Conservation (phyloP, 2,797 vertebrate species). For the Hemitrygon akajei region DNA sequence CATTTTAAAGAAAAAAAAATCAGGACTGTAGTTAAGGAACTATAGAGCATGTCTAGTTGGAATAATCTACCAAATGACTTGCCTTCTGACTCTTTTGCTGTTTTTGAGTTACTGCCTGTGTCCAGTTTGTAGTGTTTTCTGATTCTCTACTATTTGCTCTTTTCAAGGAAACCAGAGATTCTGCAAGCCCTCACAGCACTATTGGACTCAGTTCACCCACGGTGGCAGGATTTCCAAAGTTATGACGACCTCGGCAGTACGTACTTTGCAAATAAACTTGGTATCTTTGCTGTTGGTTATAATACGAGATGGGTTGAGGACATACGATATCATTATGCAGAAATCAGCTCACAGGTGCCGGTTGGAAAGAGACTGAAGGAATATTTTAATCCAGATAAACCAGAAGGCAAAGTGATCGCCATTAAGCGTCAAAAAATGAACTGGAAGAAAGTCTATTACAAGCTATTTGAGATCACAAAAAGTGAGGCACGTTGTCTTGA, state of each 20-base stretch:
- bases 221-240: slow-evolving; percentile 96
- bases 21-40: no score
- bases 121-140: neutral
- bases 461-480: slow-evolving; percentile 94
- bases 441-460: slow-evolving; percentile 98
- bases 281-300: slow-evolving; percentile 92
- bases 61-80: neutral
- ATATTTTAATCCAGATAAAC: slow-evolving; percentile 95
- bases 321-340: slow-evolving; percentile 89
- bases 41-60: neutral
- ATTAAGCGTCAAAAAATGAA: slow-evolving; percentile 98
- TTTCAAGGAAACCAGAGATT: slow-evolving; percentile 74
- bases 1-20: neutral
- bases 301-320: slow-evolving; percentile 96
- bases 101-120: neutral
- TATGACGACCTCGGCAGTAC: slow-evolving; percentile 95
- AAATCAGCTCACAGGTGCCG: slow-evolving; percentile 95
- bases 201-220: slow-evolving; percentile 86
- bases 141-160: slow-evolving; percentile 29
- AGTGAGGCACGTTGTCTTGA: slow-evolving; percentile 91
- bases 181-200: slow-evolving; percentile 92
- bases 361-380: slow-evolving; percentile 89
- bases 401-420: slow-evolving; percentile 86
- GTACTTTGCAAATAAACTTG: slow-evolving; percentile 94
- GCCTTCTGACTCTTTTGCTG: neutral